Evolutionary conservation across 2,888 invertebrate genomes (phyloP), one percentile per base, ranked within the genome.

Genomic region (Dolichopus griseipennis): DNA sequence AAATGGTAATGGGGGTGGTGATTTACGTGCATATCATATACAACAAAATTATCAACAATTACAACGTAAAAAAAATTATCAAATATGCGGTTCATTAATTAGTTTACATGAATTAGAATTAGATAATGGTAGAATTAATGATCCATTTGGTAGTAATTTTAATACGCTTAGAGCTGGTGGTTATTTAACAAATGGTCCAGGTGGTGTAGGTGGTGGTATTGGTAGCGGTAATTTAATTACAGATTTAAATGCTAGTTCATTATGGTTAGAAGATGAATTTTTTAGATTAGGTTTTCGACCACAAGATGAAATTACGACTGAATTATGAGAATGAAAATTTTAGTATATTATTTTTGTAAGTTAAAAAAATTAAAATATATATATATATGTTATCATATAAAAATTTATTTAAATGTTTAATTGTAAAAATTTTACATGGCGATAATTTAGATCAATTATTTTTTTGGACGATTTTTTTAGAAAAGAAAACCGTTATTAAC

Each of bases 281-380:
- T 89, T 90, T 75, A 90, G 91, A 78, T 85, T 93, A 79, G 91
- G 92, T 69, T 90, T 91, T 80, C 85, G 93, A 75, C 93, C 93
- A 66, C 93, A 93, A 82, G 93, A 93, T 81, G 92, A 93, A 83
- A 90, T 92, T 74, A 92, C 92, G 76, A 92, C 92, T 75, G 92
- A 92, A 84, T 85, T 92, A 81, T 92, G 78, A 75, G 65, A 68
- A n/a, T 22, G 27, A 61, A 27, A 27, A 27, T 27, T 27, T 27
- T 27, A 27, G 27, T 33, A 27, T 2, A 27, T 27, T 27, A 27
- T 27, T 27, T 27, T 64, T 64, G n/a, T 27, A 27, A 27, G 27
- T 27, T 27, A n/a, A n/a, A n/a, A n/a, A n/a, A n/a, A n/a, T 27
- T 27, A 27, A 27, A 27, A 27, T 27, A 27, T 27, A n/a, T n/a